Conservation (phyloP, 2,797 vertebrate genomes). For the Orientallactaga sibirica region DNA sequence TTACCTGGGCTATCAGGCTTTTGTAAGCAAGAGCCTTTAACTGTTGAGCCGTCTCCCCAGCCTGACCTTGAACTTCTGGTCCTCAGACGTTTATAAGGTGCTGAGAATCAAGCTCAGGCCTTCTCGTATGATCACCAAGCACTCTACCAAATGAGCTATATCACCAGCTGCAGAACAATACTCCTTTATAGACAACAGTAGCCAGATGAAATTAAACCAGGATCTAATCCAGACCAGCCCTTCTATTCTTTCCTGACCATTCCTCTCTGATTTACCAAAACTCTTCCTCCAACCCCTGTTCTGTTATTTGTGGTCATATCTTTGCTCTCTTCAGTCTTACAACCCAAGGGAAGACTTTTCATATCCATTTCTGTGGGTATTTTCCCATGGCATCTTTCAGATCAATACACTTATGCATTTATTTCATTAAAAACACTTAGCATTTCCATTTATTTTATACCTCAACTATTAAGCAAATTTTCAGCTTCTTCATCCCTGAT, state of each 20-base stretch:
- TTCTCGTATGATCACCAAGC: neutral
- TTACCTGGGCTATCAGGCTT: too few relatives aligned
- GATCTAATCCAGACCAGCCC: neutral
- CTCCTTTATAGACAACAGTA: conserved; percentile 10
- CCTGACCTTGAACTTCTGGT: neutral
- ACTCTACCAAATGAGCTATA: neutral
- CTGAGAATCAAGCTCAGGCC: neutral
- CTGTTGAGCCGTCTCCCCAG: too few relatives aligned
- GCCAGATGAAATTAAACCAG: conserved; percentile 46
- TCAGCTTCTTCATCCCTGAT: conserved; percentile 19
- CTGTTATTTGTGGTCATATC: conserved; percentile 7
- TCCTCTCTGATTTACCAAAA: conserved; percentile 7
- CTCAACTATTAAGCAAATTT: conserved; percentile 52
- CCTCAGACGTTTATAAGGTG: neutral
- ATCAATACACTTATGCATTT: conserved; percentile 1
- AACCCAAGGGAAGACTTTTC: neutral
- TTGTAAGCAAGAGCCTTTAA: too few relatives aligned
- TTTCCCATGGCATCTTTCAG: conserved; percentile 30
- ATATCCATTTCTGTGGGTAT: neutral
- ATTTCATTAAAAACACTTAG: conserved; percentile 51
- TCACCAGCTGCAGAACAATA: neutral
- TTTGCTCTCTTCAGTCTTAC: neutral
- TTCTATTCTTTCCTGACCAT: neutral
- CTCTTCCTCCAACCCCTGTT: neutral
- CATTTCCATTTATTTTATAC: conserved; percentile 53